Conservation (phyloP, 1,140 invertebrate species). For the Solen grandis region DNA sequence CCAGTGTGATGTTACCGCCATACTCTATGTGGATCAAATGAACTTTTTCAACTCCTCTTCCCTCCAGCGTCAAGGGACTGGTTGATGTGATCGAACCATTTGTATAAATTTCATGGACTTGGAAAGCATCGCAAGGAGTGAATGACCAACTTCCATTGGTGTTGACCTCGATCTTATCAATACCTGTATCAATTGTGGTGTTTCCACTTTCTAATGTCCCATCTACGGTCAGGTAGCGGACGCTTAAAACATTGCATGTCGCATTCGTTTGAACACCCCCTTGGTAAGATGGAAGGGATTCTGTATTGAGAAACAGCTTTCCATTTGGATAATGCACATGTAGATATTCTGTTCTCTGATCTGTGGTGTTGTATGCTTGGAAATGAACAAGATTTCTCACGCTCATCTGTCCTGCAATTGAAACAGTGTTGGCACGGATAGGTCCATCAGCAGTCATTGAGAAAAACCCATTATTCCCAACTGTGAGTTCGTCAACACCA, state of each 20-base stretch:
- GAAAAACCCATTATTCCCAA: constrained; percentile 59
- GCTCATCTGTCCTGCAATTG: constrained; percentile 63
- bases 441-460: constrained; percentile 56
- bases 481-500: constrained; percentile 42
- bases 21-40: constrained; percentile 54
- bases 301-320: constrained; percentile 53
- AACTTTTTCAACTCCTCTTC: constrained; percentile 43
- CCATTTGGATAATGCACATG: constrained; percentile 55
- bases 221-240: constrained; percentile 54
- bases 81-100: constrained; percentile 62
- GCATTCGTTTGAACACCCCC: constrained; percentile 4
- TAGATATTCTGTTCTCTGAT: constrained; percentile 52
- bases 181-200: constrained; percentile 45
- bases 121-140: constrained; percentile 45
- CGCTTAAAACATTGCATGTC: constrained; percentile 56
- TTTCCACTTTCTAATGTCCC: constrained; percentile 49
- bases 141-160: constrained; percentile 51
- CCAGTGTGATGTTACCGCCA: constrained; percentile 60
- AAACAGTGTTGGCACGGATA: constrained; percentile 58
- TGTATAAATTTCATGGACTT: constrained; percentile 47
- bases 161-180: constrained; percentile 57
- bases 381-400: constrained; percentile 62
- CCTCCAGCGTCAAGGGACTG: constrained; percentile 58
- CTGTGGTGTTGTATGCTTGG: constrained; percentile 54
- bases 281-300: constrained; percentile 30